Evolutionary conservation across 2,113 vertebrate species (phyloP).

Genomic region (Lamprologus lemairii): DNA sequence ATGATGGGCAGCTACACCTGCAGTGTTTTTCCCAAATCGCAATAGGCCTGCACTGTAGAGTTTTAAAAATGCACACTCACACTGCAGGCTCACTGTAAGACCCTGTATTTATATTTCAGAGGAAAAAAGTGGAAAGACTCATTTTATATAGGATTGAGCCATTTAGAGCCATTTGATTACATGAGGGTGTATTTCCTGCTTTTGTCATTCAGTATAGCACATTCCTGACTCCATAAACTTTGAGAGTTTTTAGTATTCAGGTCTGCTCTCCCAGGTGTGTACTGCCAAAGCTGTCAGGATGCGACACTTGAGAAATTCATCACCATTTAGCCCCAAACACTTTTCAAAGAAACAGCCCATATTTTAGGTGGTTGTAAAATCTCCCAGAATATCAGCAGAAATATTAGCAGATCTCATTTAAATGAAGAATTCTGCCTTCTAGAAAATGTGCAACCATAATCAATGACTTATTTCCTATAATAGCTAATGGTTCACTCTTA

Average conservation of each 20-base stretch:
- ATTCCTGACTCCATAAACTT: constrained; percentile 31
- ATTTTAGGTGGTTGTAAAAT: constrained; percentile 1
- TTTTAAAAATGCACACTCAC: neutral
- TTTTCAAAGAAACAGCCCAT: constrained; percentile 33
- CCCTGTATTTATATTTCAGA: neutral
- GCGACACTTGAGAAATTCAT: constrained; percentile 28
- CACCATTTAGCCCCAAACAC: constrained; percentile 37
- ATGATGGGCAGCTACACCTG: neutral
- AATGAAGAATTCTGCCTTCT: neutral
- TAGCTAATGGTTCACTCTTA: neutral
- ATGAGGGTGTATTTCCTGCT: neutral
- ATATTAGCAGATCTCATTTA: constrained; percentile 9
- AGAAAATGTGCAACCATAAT: neutral
- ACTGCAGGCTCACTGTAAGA: neutral
- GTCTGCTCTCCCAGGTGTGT: constrained; percentile 10
- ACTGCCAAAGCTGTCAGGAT: constrained; percentile 9
- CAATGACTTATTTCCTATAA: neutral
- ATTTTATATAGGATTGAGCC: neutral
- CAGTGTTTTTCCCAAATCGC: neutral
- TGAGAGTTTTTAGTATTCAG: constrained; percentile 42
- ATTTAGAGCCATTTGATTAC: neutral
- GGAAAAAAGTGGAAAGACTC: neutral
- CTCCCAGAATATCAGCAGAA: neutral
- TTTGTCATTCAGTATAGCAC: neutral
- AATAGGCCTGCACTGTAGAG: neutral